Evolutionary conservation across 2,888 invertebrate genomes (phyloP).

Genomic region (Trachelus tabidus): DNA sequence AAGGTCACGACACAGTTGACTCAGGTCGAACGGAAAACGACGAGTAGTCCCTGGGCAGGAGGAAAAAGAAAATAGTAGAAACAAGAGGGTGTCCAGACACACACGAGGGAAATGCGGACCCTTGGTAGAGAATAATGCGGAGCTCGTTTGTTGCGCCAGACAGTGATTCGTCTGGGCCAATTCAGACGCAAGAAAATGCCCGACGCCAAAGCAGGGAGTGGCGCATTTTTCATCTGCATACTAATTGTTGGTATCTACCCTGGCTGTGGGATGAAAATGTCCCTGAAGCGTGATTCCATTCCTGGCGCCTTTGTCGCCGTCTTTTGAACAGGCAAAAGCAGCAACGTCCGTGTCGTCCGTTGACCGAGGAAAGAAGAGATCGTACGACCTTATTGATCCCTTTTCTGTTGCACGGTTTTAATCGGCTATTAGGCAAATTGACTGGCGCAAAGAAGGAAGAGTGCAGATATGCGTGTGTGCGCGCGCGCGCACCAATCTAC

Average conservation of each 20-base stretch:
- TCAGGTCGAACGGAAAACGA: not conserved
- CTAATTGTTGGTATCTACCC: slow-evolving; percentile 31
- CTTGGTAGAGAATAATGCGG: slow-evolving; percentile 48
- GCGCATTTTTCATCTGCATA: slow-evolving; percentile 52
- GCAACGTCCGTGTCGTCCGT: too few relatives aligned
- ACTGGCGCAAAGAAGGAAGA: not conserved
- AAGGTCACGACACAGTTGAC: not conserved
- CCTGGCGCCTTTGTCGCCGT: too few relatives aligned
- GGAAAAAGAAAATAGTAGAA: not conserved
- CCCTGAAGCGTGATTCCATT: too few relatives aligned
- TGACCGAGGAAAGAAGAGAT: too few relatives aligned
- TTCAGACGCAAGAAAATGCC: slow-evolving; percentile 48
- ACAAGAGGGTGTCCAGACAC: not conserved
- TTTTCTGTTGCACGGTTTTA: too few relatives aligned
- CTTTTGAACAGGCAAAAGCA: too few relatives aligned
- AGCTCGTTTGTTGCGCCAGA: slow-evolving; percentile 52
- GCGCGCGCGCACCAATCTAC: not conserved
- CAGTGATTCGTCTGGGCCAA: slow-evolving; percentile 53
- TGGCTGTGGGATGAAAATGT: too few relatives aligned
- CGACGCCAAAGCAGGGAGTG: slow-evolving; percentile 23
- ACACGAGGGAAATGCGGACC: slow-evolving; percentile 37
- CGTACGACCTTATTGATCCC: too few relatives aligned
- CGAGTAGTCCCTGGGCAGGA: not conserved
- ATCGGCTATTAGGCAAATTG: too few relatives aligned
- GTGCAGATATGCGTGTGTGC: not conserved